These are phyloP conservation scores for Corythoichthys haematopterus DNA, from an alignment of 2,113 vertebrate species.

Conservation along the genomic window DNA sequence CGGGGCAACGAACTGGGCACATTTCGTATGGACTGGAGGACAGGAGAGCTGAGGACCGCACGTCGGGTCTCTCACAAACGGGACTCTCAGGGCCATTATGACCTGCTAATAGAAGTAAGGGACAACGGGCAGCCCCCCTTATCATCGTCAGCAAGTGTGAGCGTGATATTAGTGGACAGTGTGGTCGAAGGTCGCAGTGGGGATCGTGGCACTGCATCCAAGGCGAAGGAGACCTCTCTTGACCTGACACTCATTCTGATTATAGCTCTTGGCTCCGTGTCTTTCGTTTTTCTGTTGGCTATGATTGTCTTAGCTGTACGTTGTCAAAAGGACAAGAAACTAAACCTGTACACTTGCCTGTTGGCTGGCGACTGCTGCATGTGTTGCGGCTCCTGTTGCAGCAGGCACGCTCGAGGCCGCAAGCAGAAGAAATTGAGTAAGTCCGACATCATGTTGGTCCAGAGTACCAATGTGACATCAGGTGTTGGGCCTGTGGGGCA, in stretches of 20 bases:
- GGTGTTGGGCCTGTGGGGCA: constrained; percentile 77
- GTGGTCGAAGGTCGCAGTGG: constrained; percentile 77
- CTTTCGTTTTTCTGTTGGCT: constrained; percentile 92
- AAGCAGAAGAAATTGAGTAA: constrained; percentile 97
- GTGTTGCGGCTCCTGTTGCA: constrained; percentile 85
- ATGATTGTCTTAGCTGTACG: constrained; percentile 97
- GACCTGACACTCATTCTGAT: constrained; percentile 97
- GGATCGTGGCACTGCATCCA: constrained; percentile 63
- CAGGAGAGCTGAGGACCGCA: constrained; percentile 90
- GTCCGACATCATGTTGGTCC: constrained; percentile 97
- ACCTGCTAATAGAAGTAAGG: constrained; percentile 91
- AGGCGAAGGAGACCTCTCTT: constrained; percentile 81
- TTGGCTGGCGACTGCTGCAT: constrained; percentile 88
- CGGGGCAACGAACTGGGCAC: constrained; percentile 92
- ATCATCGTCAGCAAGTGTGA: constrained; percentile 87
- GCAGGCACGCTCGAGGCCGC: constrained; percentile 77
- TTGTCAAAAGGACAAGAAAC: constrained; percentile 97
- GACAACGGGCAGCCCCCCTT: constrained; percentile 95
- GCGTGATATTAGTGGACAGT: constrained; percentile 86
- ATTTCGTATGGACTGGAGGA: constrained; percentile 97
- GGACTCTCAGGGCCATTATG: constrained; percentile 87
- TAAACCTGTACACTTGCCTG: constrained; percentile 89
- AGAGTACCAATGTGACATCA: constrained; percentile 80
- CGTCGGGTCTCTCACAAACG: constrained; percentile 84
- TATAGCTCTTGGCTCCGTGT: constrained; percentile 93